phyloP scores from a whole-genome alignment of 2,888 invertebrate genomes.

The Nomada ruficornis region DNA sequence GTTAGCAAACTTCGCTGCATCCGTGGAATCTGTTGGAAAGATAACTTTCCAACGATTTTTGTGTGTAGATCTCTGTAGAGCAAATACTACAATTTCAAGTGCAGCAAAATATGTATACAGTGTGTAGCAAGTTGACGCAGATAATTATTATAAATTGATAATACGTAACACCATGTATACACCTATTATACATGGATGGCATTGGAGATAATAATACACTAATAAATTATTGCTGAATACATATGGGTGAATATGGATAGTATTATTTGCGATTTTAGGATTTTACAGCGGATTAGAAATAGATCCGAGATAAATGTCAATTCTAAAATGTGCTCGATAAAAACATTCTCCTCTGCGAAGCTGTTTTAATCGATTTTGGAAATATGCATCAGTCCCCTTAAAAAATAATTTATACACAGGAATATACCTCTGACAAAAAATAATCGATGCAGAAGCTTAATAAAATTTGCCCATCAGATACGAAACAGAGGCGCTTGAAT shows the following conservation, averaged over 20 bases:
- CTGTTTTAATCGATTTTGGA: too few species aligned
- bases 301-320: conserved; percentile 18
- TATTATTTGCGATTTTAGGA: conserved; percentile 12
- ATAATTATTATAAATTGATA: background rate
- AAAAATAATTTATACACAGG: too few species aligned
- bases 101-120: background rate
- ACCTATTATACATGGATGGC: background rate
- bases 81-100: too few species aligned
- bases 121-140: background rate
- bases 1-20: background rate
- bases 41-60: background rate
- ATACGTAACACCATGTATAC: background rate
- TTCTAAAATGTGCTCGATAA: background rate
- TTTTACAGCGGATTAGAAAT: conserved; percentile 35
- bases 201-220: background rate
- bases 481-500: too few species aligned
- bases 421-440: too few species aligned
- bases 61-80: background rate
- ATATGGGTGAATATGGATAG: conserved; percentile 13
- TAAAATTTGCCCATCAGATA: too few species aligned
- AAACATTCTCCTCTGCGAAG: too few species aligned
- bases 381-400: too few species aligned
- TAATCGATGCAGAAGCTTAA: too few species aligned
- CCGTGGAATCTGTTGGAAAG: background rate
- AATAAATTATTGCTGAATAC: conserved; percentile 17